These are phyloP conservation scores for Arrhopalites spinosus DNA, from an alignment of 2,888 invertebrate species.

Conservation along the genomic window DNA sequence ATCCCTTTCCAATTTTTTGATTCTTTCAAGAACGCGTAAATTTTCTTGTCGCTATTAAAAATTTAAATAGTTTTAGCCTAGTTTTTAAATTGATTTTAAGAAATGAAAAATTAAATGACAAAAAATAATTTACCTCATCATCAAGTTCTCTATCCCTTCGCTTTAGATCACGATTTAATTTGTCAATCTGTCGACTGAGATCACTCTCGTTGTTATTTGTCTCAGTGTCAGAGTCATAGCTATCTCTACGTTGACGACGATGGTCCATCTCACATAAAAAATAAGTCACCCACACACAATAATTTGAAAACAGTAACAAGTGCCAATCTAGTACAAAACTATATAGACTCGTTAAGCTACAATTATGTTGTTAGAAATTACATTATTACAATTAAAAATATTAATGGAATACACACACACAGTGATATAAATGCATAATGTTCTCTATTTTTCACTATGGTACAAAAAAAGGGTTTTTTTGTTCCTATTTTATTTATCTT, in stretches of 20 bases:
- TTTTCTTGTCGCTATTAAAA: conserved; percentile 38
- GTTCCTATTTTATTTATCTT: too few species aligned
- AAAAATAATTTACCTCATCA: conserved; percentile 43
- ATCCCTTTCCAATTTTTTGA: conserved; percentile 62
- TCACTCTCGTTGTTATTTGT: conserved; percentile 36
- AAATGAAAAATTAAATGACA: neutral
- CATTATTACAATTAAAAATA: too few species aligned
- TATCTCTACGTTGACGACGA: conserved; percentile 27
- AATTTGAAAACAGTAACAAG: too few species aligned
- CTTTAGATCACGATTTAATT: conserved; percentile 50
- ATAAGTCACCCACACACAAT: too few species aligned
- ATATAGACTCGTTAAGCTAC: too few species aligned
- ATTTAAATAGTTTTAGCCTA: neutral
- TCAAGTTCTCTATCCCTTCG: conserved; percentile 54
- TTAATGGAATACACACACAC: too few species aligned
- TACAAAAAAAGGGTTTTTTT: too few species aligned
- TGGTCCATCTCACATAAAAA: conserved; percentile 26
- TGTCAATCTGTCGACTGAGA: conserved; percentile 48
- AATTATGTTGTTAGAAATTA: too few species aligned
- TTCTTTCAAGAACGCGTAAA: conserved; percentile 49
- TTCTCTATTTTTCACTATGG: too few species aligned
- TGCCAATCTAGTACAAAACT: too few species aligned
- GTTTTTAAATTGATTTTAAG: neutral
- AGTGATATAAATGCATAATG: too few species aligned
- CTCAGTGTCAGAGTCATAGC: conserved; percentile 34